Evolutionary conservation across 1,140 invertebrate species (phyloP).

Genomic region (Polypedilum pembai): DNA sequence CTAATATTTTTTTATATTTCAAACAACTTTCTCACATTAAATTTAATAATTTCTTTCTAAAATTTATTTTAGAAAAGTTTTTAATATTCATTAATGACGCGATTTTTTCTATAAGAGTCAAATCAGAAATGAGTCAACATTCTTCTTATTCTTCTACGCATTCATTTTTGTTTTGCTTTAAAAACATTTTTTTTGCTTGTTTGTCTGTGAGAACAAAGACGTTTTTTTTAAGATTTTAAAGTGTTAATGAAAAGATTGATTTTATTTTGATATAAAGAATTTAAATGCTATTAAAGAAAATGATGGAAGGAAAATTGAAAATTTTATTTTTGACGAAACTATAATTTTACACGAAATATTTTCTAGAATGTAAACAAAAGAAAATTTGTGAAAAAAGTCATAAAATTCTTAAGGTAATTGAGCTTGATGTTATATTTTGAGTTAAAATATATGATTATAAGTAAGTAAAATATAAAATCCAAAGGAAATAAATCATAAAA

Average conservation of each 20-base stretch:
- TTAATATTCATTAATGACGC: background rate
- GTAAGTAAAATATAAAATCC: too few relatives aligned
- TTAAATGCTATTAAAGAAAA: background rate
- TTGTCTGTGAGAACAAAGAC: background rate
- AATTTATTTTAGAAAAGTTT: too few relatives aligned
- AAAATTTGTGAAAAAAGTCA: background rate
- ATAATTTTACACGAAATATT: background rate
- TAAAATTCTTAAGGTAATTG: too few relatives aligned
- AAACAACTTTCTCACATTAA: background rate
- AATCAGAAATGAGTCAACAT: background rate
- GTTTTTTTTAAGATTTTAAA: background rate
- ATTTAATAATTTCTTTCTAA: too few relatives aligned
- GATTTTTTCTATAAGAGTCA: background rate
- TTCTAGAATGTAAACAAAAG: background rate
- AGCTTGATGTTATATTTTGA: too few relatives aligned
- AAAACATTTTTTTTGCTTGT: background rate
- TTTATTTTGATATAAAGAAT: background rate
- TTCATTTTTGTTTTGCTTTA: background rate
- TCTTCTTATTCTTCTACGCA: slow-evolving; percentile 12
- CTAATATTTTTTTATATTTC: background rate
- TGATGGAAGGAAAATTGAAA: too few relatives aligned
- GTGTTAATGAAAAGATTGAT: background rate
- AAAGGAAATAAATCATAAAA: too few relatives aligned
- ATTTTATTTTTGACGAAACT: too few relatives aligned
- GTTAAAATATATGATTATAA: too few relatives aligned